phyloP scores from a whole-genome alignment of 92 coral and sea anemone species.

The Epizoanthus ramosus region DNA sequence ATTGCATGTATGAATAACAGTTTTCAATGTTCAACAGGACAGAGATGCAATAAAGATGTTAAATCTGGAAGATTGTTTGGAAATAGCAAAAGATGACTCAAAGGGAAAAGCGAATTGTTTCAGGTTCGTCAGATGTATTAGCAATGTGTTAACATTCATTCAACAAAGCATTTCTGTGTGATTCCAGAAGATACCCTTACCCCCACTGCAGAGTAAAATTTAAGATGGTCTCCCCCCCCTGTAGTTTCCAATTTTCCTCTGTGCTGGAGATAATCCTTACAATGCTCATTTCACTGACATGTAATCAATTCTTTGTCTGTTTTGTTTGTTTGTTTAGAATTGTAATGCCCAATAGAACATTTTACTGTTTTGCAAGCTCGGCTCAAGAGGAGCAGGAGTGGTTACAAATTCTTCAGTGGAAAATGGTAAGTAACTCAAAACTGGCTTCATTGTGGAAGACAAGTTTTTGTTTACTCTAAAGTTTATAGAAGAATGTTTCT shows the following conservation, averaged over 20 bases:
- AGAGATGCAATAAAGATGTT: slow-evolving; percentile 78
- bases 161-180: too few species aligned
- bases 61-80: slow-evolving; percentile 86
- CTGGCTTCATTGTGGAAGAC: too few species aligned
- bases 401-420: slow-evolving; percentile 92
- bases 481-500: too few species aligned
- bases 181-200: too few species aligned
- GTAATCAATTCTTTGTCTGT: not conserved
- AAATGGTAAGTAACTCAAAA: slow-evolving; percentile 64
- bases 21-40: slow-evolving; percentile 58
- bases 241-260: too few species aligned
- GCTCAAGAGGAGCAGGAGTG: slow-evolving; percentile 95
- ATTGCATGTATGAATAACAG: not conserved
- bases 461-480: too few species aligned
- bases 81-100: slow-evolving; percentile 88
- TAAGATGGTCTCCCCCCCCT: too few species aligned
- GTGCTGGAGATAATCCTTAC: too few species aligned
- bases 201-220: too few species aligned
- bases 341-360: slow-evolving; percentile 95
- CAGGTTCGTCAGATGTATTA: slow-evolving; percentile 49
- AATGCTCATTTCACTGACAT: not conserved
- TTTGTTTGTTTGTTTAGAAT: slow-evolving; percentile 52
- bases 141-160: not conserved
- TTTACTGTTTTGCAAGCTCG: slow-evolving; percentile 92
- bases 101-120: slow-evolving; percentile 95